Evolutionary conservation across 1,140 invertebrate genomes (phyloP).

Genomic region (Drosophila kohkoa): DNA sequence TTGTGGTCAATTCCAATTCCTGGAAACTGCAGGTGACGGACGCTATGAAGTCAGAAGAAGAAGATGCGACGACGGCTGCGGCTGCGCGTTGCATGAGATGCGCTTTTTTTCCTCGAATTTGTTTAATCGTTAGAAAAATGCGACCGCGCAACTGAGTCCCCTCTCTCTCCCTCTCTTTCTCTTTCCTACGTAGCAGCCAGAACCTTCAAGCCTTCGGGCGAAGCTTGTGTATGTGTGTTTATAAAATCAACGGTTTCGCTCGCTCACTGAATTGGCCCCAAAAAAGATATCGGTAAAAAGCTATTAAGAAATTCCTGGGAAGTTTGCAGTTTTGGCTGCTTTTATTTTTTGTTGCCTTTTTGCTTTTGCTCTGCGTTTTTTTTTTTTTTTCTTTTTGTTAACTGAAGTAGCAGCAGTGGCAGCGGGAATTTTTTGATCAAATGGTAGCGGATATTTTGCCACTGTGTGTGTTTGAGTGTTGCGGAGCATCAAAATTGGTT

Average conservation of each 20-base stretch:
- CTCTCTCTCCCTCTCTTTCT: not conserved
- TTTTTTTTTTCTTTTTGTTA: slow-evolving; percentile 20
- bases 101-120: slow-evolving; percentile 83
- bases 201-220: slow-evolving; percentile 21
- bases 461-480: slow-evolving; percentile 11
- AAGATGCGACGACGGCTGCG: slow-evolving; percentile 5
- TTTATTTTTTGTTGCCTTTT: slow-evolving; percentile 8
- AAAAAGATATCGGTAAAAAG: slow-evolving; percentile 80
- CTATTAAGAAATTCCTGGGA: slow-evolving; percentile 81
- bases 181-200: slow-evolving; percentile 18
- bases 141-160: slow-evolving; percentile 58
- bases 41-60: slow-evolving; percentile 23
- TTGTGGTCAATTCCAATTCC: slow-evolving; percentile 56
- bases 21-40: slow-evolving; percentile 79
- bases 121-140: slow-evolving; percentile 84
- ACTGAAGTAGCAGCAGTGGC: slow-evolving; percentile 19
- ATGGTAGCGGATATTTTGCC: slow-evolving; percentile 45
- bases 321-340: slow-evolving; percentile 71
- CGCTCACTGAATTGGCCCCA: slow-evolving; percentile 27
- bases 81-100: slow-evolving; percentile 75
- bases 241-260: slow-evolving; percentile 77
- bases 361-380: slow-evolving; percentile 24
- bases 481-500: slow-evolving; percentile 22
- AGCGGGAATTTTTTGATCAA: slow-evolving; percentile 39
- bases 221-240: slow-evolving; percentile 13